phyloP scores from a whole-genome alignment of 2,888 invertebrate species.

The Escarpia spicata region DNA sequence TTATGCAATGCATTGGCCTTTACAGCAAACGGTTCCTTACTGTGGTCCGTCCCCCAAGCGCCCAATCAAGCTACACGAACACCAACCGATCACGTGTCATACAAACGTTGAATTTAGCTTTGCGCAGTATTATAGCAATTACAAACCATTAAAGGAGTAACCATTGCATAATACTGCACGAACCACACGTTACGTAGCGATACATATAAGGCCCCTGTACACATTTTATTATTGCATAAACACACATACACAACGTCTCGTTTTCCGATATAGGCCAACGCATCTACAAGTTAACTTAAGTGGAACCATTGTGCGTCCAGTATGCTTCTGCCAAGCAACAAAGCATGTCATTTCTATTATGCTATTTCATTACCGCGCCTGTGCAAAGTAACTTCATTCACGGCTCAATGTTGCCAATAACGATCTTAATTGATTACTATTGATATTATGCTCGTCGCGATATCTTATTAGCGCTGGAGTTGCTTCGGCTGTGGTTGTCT shows the following conservation, averaged over 20 bases:
- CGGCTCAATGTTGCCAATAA: background rate
- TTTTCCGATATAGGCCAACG: background rate
- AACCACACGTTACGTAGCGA: background rate
- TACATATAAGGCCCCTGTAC: background rate
- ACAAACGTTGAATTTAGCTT: background rate
- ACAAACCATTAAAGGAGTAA: background rate
- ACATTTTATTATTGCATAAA: background rate
- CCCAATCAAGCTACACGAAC: background rate
- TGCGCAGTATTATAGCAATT: background rate
- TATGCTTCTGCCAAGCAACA: background rate
- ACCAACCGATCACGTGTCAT: background rate
- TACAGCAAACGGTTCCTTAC: too few species aligned
- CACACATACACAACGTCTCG: background rate
- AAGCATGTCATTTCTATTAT: background rate
- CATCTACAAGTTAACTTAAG: background rate
- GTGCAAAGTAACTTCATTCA: background rate
- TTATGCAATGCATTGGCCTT: too few species aligned
- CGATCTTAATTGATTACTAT: background rate
- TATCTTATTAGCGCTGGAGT: background rate
- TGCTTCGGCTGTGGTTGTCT: background rate
- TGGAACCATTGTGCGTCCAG: background rate
- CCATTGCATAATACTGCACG: background rate
- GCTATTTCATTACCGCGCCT: background rate
- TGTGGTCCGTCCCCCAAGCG: background rate
- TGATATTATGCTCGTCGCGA: background rate